A percentile compares a stretch with the other conserved stretches of the same genome.
These are phyloP conservation scores for Coleophora deauratella DNA, from an alignment of 2,888 invertebrate species.

Conservation along the genomic window DNA sequence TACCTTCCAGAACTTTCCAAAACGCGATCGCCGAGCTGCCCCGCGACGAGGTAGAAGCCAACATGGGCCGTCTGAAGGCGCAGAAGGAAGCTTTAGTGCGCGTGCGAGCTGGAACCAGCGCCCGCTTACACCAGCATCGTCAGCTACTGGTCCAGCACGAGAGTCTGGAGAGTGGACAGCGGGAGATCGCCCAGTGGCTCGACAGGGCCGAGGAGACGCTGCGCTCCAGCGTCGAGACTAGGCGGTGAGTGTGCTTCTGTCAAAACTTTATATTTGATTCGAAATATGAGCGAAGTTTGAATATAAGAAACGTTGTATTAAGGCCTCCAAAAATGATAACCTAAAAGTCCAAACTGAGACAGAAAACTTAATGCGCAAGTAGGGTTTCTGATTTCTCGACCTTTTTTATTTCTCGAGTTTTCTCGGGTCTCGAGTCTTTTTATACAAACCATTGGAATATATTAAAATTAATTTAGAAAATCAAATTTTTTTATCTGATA, in stretches of 20 bases:
- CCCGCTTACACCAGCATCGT: constrained; percentile 87
- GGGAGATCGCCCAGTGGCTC: constrained; percentile 90
- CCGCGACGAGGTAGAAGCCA: constrained; percentile 91
- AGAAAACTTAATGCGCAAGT: no score
- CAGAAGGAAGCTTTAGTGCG: constrained; percentile 91
- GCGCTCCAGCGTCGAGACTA: constrained; percentile 45
- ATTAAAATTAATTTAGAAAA: no score
- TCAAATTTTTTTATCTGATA: no score
- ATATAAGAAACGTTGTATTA: no score
- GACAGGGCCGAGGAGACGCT: constrained; percentile 87
- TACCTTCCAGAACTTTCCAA: constrained; percentile 84
- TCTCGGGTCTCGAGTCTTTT: no score
- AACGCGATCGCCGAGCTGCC: constrained; percentile 90
- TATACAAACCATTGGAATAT: no score
- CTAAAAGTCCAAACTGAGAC: no score
- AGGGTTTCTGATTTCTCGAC: no score
- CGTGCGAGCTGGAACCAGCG: no score
- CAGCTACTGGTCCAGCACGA: constrained; percentile 91
- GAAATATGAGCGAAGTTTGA: no score
- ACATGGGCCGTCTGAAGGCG: constrained; percentile 90
- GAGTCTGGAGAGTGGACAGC: constrained; percentile 89
- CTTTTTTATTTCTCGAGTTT: no score
- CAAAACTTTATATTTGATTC: no score
- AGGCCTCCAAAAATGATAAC: neutral
- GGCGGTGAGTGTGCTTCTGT: constrained; percentile 32